Conservation (phyloP, 2,113 vertebrate genomes). For the Platichthys stellatus region DNA sequence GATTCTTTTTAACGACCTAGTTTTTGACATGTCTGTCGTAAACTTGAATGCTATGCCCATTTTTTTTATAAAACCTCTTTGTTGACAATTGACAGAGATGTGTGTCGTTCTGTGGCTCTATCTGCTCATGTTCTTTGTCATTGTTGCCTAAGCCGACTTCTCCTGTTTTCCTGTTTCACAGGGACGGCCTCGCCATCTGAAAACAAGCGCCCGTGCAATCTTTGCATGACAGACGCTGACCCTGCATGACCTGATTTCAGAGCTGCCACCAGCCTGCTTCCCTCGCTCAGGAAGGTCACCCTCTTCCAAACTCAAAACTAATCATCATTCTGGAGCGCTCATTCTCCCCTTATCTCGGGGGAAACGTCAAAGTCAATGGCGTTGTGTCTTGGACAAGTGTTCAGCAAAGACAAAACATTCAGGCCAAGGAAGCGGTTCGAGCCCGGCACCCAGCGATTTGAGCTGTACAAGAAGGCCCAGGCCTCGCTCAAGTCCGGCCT, state of each 20-base stretch:
- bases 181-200: slow-evolving; percentile 24
- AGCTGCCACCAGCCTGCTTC: slow-evolving; percentile 21
- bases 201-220: slow-evolving; percentile 37
- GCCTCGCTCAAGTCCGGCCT: slow-evolving; percentile 95
- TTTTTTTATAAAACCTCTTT: background rate
- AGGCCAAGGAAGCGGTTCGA: slow-evolving; percentile 94
- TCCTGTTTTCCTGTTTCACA: slow-evolving; percentile 55
- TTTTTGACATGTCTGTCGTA: background rate
- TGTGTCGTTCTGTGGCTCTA: slow-evolving; percentile 2
- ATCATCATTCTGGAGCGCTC: slow-evolving; percentile 49
- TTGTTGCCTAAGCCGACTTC: slow-evolving; percentile 8
- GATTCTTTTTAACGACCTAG: background rate
- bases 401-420: slow-evolving; percentile 98
- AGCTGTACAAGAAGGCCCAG: slow-evolving; percentile 97
- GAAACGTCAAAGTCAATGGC: slow-evolving; percentile 83
- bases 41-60: background rate
- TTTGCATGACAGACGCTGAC: slow-evolving; percentile 38
- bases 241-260: slow-evolving; percentile 39
- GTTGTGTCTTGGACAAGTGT: slow-evolving; percentile 96
- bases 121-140: background rate
- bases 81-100: background rate
- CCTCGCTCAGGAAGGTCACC: slow-evolving; percentile 28
- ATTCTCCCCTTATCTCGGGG: slow-evolving; percentile 47
- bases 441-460: slow-evolving; percentile 94
- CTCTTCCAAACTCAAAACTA: slow-evolving; percentile 27